Evolutionary conservation across 2,888 invertebrate genomes (phyloP).

Genomic region (Buathra laborator): DNA sequence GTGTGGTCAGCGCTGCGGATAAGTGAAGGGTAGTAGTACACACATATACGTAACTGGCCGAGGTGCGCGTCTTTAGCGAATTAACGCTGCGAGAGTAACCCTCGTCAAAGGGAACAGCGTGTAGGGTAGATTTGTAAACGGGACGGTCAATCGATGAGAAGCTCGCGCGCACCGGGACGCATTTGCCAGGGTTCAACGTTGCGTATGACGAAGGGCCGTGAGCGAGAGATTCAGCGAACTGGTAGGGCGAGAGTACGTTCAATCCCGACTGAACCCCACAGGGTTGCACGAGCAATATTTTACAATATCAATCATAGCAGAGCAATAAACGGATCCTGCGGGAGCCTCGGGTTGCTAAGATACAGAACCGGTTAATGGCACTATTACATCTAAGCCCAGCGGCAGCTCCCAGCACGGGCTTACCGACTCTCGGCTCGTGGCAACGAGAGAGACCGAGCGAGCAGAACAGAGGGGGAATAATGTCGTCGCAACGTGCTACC

Average conservation of each 20-base stretch:
- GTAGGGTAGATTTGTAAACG: slow-evolving; percentile 62
- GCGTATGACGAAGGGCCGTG: slow-evolving; percentile 49
- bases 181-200: slow-evolving; percentile 35
- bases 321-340: slow-evolving; percentile 79
- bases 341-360: slow-evolving; percentile 80
- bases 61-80: slow-evolving; percentile 43
- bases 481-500: slow-evolving; percentile 83
- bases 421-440: slow-evolving; percentile 66
- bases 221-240: slow-evolving; percentile 18
- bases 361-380: slow-evolving; percentile 82
- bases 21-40: not conserved
- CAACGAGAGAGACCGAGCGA: slow-evolving; percentile 1
- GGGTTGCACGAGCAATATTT: slow-evolving; percentile 75
- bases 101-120: slow-evolving; percentile 54
- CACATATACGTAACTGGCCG: slow-evolving; percentile 40
- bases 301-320: slow-evolving; percentile 81
- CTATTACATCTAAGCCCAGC: slow-evolving; percentile 79
- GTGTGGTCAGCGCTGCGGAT: slow-evolving; percentile 9
- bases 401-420: slow-evolving; percentile 59
- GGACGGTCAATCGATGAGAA: slow-evolving; percentile 68
- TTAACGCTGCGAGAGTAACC: slow-evolving; percentile 62
- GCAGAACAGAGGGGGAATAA: slow-evolving; percentile 71
- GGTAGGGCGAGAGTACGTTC: not conserved
- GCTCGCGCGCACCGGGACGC: slow-evolving; percentile 19
- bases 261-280: slow-evolving; percentile 24